Evolutionary conservation across 1,140 invertebrate species (phyloP), one percentile per base, ranked within the genome.

Genomic region (Arion vulgaris): DNA sequence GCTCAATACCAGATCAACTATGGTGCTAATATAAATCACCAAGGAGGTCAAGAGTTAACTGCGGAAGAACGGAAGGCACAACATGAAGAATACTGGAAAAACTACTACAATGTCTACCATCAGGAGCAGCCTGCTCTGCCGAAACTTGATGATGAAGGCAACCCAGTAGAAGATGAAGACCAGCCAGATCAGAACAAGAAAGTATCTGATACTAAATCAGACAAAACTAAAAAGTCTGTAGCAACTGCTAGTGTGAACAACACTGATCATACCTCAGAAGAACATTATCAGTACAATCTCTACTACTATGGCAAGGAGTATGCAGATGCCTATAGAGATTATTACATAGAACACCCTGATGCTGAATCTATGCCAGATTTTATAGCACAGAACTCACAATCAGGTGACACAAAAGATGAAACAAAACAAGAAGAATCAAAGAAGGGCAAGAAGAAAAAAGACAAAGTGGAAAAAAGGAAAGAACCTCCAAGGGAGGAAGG

Each of bases 1-100:
- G 98, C 98, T 0, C 94, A 94, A 76, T 99, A 99, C 93, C 97
- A 99, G 93, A 95, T 99, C 94, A 97, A 94, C 91, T 99, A 99
- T 93, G 98, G 97, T 11, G 96, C 96, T 91, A 38, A 85, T 68
- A 85, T 83, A 75, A 80, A 73, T 34, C 71, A 83, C n/a, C 75
- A 71, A 74, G 74, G 80, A 80, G 32, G 83, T 38, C 81, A 79
- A 79, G 36, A 71, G 85, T 69, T 78, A 17, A 85, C 83, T 36
- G 83, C 81, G 82, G 84, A 86, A 23, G 77, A 88, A 79, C 79
- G 84, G 49, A 45, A 74, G 15, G 83, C 85, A 38, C 41, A 83
- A 26, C 84, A 86, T 80, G 77, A 82, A 80, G 83, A 85, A 69
- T 87, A 86, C 79, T 88, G 83, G 53, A 78, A 75, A 15, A 85